phyloP scores from a whole-genome alignment of 2,888 invertebrate species.

The Blastobasis lacticolella region DNA sequence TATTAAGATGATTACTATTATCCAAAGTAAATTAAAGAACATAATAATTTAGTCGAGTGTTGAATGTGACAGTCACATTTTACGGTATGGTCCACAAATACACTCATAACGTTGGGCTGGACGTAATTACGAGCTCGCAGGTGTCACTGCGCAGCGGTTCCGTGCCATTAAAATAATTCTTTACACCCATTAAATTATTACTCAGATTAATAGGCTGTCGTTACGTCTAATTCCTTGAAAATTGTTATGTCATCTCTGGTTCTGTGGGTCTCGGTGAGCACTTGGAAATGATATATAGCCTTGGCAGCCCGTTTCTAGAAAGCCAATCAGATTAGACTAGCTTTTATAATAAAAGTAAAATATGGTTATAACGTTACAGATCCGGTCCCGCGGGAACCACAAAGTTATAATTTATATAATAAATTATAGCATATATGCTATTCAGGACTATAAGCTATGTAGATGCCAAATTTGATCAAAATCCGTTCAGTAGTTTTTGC shows the following conservation, averaged over 20 bases:
- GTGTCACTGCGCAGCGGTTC: constrained; percentile 28
- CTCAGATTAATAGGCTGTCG: constrained; percentile 22
- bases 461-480: neutral
- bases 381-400: constrained; percentile 13
- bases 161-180: constrained; percentile 37
- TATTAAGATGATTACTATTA: too few relatives aligned
- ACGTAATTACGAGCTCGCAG: constrained; percentile 26
- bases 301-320: neutral
- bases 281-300: neutral
- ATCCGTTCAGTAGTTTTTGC: neutral
- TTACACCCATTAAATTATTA: constrained; percentile 40
- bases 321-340: neutral
- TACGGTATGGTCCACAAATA: constrained; percentile 14
- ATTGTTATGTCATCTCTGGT: too few relatives aligned
- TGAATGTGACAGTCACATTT: constrained; percentile 5
- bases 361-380: neutral
- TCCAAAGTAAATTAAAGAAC: too few relatives aligned
- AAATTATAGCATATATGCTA: too few relatives aligned
- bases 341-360: neutral
- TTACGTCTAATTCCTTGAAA: constrained; percentile 8
- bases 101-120: constrained; percentile 8
- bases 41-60: neutral
- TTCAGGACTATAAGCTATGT: too few relatives aligned
- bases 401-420: too few relatives aligned
- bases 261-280: neutral